phyloP scores from a whole-genome alignment of 2,797 vertebrate genomes.

The Leptoclinus maculatus region DNA sequence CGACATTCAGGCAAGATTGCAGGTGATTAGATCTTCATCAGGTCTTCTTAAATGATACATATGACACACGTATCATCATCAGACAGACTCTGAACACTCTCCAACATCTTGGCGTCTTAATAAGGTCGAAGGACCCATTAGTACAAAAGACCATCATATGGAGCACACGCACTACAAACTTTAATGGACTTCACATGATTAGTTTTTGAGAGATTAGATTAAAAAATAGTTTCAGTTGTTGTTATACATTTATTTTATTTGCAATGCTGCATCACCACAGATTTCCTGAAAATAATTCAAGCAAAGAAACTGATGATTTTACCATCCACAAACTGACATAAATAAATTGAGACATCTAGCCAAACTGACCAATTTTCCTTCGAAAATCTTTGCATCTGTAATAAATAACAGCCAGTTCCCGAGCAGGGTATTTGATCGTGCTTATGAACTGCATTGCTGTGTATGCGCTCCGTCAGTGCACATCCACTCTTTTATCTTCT shows the following conservation, averaged over 20 bases:
- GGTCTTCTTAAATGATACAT: not conserved
- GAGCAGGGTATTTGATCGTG: not conserved
- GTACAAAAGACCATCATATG: not conserved
- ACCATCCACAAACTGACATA: not conserved
- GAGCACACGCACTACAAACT: not conserved
- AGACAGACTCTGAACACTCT: not conserved
- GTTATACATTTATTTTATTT: not conserved
- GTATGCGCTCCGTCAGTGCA: constrained; percentile 10
- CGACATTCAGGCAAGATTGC: not conserved
- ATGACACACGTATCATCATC: not conserved
- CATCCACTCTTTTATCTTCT: constrained; percentile 31
- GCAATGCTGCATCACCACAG: not conserved
- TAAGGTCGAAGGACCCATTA: not conserved
- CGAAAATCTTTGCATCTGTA: not conserved
- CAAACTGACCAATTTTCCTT: not conserved
- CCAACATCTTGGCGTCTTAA: not conserved
- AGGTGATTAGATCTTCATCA: constrained; percentile 15
- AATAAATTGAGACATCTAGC: not conserved
- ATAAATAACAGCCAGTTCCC: not conserved
- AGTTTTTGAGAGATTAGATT: not conserved
- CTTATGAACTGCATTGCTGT: constrained; percentile 3
- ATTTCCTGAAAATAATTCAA: not conserved
- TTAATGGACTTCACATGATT: not conserved
- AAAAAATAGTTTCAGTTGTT: not conserved
- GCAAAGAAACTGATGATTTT: not conserved